Evolutionary conservation across 2,797 vertebrate species (phyloP), one percentile per base, ranked within the genome.

Genomic region (Crypturellus tataupa): DNA sequence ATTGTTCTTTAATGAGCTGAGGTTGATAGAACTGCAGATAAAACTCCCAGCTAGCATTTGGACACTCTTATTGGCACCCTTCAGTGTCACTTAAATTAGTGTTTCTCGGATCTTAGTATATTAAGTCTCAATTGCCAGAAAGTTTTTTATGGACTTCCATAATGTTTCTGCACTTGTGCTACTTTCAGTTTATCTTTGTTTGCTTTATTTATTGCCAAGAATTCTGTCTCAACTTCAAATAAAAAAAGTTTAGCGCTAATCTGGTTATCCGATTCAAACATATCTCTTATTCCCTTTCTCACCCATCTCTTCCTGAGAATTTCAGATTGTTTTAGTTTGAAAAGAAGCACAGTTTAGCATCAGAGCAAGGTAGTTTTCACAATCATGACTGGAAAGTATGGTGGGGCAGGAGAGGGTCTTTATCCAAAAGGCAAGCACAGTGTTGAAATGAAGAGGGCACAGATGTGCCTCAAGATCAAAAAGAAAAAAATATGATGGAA

Each of bases 401-500:
- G 35, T 55, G 10, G 80, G 33, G 9, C 27, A 49, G 10, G 25
- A 78, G 27, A 59, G 6, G 27, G 5, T 3, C 13, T 82, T 51
- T 86, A 37, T 15, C 33, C 35, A 84, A 75, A 89, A 47, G 12
- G 4, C 0, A 91, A 87, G 14, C 27, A 39, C 65, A 49, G 3
- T 1, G 5, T 33, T 79, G n/a, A 46, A 79, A 16, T 46, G 40
- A 84, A 78, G 49, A 75, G 39, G 29, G 55, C 44, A 85, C 79
- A 91, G 87, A 80, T 89, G 85, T 56, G 27, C 29, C 14, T 95
- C 47, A 92, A 82, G 78, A 95, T 94, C 92, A 90, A 95, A 95
- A 86, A 83, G 39, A 87, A 94, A 95, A 90, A 78, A 69, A 39
- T 47, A 78, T 51, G 27, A 75, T 47, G 72, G 11, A 24, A 91